Base-by-base conservation (phyloP, 2,797 vertebrate species). In the Peromyscus eremicus region DNA sequence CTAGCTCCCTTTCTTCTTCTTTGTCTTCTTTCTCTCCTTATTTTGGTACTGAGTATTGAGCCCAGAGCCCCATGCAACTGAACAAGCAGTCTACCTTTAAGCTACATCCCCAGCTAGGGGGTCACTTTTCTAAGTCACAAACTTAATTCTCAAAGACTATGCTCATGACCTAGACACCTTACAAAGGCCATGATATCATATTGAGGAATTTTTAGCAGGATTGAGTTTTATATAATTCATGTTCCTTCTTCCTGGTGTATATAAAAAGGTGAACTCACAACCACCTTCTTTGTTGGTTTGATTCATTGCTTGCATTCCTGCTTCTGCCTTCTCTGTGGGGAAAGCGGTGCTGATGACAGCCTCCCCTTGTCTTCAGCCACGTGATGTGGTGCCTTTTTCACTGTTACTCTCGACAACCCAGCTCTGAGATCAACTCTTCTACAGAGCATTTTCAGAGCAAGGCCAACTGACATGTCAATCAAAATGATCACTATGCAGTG, bases 181-280 rank as follows among this genome's bases (percentile, higher is more conserved):
- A n/a, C 43, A n/a, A 68, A 49, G 12, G 40, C 12, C 43, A 10
- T 23, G 17, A 14, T 21, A 80, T 57, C 16, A 60, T 49, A 17
- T 12, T 75, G 37, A 27, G 12, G 52, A 40, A 40, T 73, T 73
- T 89, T 90, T 76, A 93, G 23, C 93, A 95, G 46, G 17, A 40
- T 34, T 70, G 57, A 57, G 16, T 13, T 92, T 77, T 94, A 83
- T 92, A 70, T 64, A 46, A 85, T 68, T 93, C 49, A 60, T 55
- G 84, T 68, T n/a, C 10, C n/a, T 83, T 89, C 66, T 73, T 77
- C 34, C 25, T n/a, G 57, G 70, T 17, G 5, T 43, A 52, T 89
- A 46, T 40, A 40, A 64, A 17, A 79, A 57, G 34, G 4, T 40
- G 6, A 64, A 34, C 46, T 86, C 87, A 57, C 3, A 76, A 34